Conservation (phyloP, 2,888 invertebrate genomes). For the Folsomia candida region DNA sequence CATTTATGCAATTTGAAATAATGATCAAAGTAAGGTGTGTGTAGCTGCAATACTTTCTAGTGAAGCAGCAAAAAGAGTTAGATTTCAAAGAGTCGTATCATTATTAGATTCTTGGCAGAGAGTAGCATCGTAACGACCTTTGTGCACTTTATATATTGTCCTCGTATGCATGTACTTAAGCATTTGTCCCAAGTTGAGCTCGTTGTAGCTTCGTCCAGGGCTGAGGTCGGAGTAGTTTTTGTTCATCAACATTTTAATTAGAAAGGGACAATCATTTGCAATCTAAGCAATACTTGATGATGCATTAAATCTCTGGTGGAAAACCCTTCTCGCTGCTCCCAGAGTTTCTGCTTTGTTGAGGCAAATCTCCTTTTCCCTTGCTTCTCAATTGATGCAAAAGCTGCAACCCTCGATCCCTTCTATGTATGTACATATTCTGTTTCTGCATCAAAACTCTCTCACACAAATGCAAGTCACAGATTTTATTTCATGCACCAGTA, state of each 20-base stretch:
- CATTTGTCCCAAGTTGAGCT: neutral
- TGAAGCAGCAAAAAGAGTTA: no score
- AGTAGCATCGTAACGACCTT: no score
- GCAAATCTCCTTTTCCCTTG: neutral
- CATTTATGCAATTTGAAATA: no score
- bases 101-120: no score
- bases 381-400: neutral
- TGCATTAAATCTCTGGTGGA: constrained; percentile 36
- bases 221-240: neutral
- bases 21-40: no score
- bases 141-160: neutral
- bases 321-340: neutral
- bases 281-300: constrained; percentile 41
- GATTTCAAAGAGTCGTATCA: no score
- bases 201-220: neutral
- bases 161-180: neutral
- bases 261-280: constrained; percentile 39
- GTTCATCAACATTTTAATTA: constrained; percentile 29
- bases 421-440: no score
- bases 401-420: neutral
- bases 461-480: no score
- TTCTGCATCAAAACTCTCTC: no score
- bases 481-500: neutral
- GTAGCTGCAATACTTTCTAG: no score
- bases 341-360: neutral